These are phyloP conservation scores for Astropecten irregularis DNA, from an alignment of 53 echinoderm and acorn worm genomes.

Conservation along the genomic window DNA sequence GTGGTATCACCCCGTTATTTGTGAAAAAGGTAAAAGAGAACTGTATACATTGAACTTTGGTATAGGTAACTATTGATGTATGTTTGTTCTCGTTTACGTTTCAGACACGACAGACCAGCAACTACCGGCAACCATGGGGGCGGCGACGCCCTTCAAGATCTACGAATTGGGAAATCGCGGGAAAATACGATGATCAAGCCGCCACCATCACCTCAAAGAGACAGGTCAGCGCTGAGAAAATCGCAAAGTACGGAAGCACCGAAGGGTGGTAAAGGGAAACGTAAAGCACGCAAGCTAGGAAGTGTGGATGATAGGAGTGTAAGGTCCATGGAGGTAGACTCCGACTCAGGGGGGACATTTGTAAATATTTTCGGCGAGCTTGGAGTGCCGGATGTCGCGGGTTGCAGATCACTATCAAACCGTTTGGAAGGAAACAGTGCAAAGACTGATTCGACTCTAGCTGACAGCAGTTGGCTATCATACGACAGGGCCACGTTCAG, in stretches of 20 bases:
- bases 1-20: too few species aligned
- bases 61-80: too few species aligned
- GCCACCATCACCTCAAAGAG: too few species aligned
- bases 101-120: too few species aligned
- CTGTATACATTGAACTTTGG: too few species aligned
- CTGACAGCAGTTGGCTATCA: background rate
- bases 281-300: background rate
- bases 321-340: background rate
- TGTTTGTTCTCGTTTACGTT: too few species aligned
- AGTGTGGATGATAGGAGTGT: background rate
- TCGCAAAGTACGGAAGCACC: background rate
- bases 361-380: slow-evolving; percentile 21
- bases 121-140: too few species aligned
- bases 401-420: background rate
- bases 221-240: too few species aligned
- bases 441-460: background rate
- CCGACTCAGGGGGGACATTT: slow-evolving; percentile 11
- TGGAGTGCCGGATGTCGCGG: background rate
- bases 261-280: background rate
- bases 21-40: too few species aligned
- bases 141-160: too few species aligned
- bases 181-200: too few species aligned
- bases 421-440: background rate
- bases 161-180: too few species aligned
- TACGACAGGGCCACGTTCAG: background rate